Evolutionary conservation across 2,797 vertebrate genomes (phyloP), one percentile per base, ranked within the genome.

Genomic region (Taeniopygia guttata): DNA sequence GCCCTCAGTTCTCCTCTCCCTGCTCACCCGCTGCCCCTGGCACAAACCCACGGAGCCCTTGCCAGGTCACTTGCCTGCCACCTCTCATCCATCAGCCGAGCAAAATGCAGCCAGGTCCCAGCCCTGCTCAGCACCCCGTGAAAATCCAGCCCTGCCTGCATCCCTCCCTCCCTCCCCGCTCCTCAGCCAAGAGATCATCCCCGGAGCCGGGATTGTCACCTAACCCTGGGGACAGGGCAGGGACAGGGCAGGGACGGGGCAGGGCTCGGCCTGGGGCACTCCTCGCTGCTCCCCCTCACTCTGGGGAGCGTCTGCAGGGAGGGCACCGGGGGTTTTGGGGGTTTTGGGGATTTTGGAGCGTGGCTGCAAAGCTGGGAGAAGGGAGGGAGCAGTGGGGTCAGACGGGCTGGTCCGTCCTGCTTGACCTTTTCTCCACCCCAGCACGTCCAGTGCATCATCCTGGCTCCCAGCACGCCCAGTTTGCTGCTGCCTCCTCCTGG

Each of bases 51-150:
- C 73, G 1, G 62, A 1, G 62, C 91, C 86, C 59, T 79, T 95
- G 88, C 25, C 83, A 16, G 94, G 70, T 90, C 80, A 83, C 74
- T 94, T 26, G 46, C 40, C 75, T 92, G 93, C 60, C 92, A 73
- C 60, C 60, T 96, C 94, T 72, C 89, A 92, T 95, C 84, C 59
- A 0, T 94, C 77, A 95, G 60, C 52, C 4, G 21, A 48, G 52
- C 62, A 8, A 26, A 15, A 2, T 3, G 21, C 56, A 27, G 95
- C 89, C 93, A 90, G 80, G 67, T 62, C 90, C 54, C 84, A n/a
- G 91, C 88, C 84, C 96, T 87, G 95, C 91, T 77, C 88, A 27
- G 11, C n/a, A 4, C 72, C 80, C 74, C 40, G 48, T 76, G 73
- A 30, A 74, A 42, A 62, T 10, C 42, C 93, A 38, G 63, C 90